Conservation (phyloP, 2,797 vertebrate genomes). For the Rhinichthys osculus region DNA sequence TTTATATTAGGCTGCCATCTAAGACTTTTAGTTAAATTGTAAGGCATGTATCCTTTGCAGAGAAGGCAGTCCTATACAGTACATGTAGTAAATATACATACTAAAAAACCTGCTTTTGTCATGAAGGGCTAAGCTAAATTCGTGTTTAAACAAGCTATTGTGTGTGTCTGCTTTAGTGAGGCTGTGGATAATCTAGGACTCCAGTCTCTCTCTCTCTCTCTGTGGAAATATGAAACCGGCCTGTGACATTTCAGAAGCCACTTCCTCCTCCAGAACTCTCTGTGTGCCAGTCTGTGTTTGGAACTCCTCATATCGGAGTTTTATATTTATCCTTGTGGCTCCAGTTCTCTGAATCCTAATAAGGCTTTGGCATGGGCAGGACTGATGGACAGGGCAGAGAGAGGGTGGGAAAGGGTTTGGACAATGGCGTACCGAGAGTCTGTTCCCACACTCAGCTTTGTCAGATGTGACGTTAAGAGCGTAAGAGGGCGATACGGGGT, state of each 20-base stretch:
- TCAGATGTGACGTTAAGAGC: conserved; percentile 17
- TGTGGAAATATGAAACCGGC: conserved; percentile 46
- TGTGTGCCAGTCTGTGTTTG: conserved; percentile 51
- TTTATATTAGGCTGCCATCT: not conserved
- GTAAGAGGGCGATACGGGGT: not conserved
- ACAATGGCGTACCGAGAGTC: conserved; percentile 4
- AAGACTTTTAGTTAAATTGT: not conserved
- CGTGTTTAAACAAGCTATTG: conserved; percentile 36
- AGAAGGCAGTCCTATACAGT: not conserved
- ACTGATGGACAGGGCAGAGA: conserved; percentile 56
- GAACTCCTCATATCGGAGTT: conserved; percentile 67
- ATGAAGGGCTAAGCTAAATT: not conserved
- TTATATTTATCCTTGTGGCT: conserved; percentile 71
- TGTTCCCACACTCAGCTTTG: conserved; percentile 44
- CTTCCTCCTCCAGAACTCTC: conserved; percentile 37
- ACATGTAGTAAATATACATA: conserved; percentile 1
- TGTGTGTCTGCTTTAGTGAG: conserved; percentile 10
- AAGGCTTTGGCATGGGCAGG: conserved; percentile 67
- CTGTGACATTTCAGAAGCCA: conserved; percentile 56
- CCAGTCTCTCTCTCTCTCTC: not conserved
- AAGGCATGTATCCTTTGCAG: not conserved
- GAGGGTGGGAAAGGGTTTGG: conserved; percentile 7
- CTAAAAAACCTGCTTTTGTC: conserved; percentile 4
- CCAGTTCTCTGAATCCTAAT: conserved; percentile 68
- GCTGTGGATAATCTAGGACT: conserved; percentile 18